Conservation (phyloP, 1,140 invertebrate genomes). For the Drosophila bocki region DNA sequence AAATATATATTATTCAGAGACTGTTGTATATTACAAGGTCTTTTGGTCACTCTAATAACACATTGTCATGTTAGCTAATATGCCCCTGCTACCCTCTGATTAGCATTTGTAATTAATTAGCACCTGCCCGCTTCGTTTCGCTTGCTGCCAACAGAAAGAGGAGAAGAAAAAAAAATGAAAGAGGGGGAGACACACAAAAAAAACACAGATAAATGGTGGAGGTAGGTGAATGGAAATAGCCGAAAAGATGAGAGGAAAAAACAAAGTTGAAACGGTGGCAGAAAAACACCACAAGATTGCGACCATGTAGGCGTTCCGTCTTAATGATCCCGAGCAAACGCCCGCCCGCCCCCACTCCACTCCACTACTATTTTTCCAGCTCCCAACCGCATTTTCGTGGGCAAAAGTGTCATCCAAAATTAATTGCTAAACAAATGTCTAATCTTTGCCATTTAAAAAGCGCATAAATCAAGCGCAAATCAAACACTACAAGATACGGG, state of each 20-base stretch:
- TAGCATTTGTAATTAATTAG: conserved; percentile 65
- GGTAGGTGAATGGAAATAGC: conserved; percentile 22
- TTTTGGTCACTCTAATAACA: too few relatives aligned
- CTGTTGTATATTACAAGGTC: too few relatives aligned
- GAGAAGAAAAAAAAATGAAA: conserved; percentile 9
- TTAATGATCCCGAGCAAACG: conserved; percentile 14
- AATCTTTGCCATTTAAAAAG: conserved; percentile 83
- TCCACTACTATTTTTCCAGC: background rate
- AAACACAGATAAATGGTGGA: background rate
- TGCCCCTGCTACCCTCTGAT: conserved; percentile 31
- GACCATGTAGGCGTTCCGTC: conserved; percentile 33
- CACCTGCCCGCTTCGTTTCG: conserved; percentile 72
- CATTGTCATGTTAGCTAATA: background rate
- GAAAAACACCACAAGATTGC: conserved; percentile 27
- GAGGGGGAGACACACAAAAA: background rate
- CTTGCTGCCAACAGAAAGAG: conserved; percentile 26
- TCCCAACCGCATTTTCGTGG: conserved; percentile 28
- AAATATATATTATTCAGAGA: too few relatives aligned
- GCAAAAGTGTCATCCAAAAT: conserved; percentile 73
- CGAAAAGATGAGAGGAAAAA: conserved; percentile 12
- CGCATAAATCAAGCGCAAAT: conserved; percentile 81
- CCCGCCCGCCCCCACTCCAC: background rate
- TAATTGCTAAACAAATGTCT: conserved; percentile 83
- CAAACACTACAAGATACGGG: conserved; percentile 56
- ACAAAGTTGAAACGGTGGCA: conserved; percentile 23